Conservation (phyloP, 2,797 vertebrate genomes). For the Chanos chanos region DNA sequence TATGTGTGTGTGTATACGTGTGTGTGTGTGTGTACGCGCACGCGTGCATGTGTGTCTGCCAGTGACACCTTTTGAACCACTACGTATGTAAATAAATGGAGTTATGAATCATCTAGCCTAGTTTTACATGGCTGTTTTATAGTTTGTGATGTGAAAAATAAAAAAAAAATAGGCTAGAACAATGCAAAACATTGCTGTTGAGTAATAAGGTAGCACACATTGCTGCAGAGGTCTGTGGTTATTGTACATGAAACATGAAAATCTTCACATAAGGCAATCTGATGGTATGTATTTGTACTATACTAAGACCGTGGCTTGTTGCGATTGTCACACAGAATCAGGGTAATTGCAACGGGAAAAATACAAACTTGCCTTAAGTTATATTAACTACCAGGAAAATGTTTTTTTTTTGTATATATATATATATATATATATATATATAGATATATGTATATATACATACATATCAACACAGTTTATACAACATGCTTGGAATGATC, state of each 20-base stretch:
- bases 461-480: slow-evolving; percentile 75
- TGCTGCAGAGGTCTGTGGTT: slow-evolving; percentile 73
- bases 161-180: slow-evolving; percentile 64
- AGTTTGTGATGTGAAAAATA: slow-evolving; percentile 61
- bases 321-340: slow-evolving; percentile 62
- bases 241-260: slow-evolving; percentile 54
- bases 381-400: slow-evolving; percentile 79
- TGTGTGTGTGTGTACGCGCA: slow-evolving; percentile 1
- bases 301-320: slow-evolving; percentile 56
- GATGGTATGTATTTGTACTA: slow-evolving; percentile 40
- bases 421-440: too few species aligned
- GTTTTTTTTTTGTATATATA: too few species aligned
- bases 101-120: slow-evolving; percentile 32
- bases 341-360: slow-evolving; percentile 58
- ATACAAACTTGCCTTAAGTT: slow-evolving; percentile 79
- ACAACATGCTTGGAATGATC: slow-evolving; percentile 76
- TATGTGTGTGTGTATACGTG: too few species aligned
- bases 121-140: slow-evolving; percentile 61
- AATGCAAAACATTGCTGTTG: slow-evolving; percentile 69
- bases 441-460: too few species aligned
- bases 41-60: slow-evolving; percentile 23
- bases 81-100: slow-evolving; percentile 34
- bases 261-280: slow-evolving; percentile 37
- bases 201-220: slow-evolving; percentile 81
- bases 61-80: slow-evolving; percentile 7